Percentiles rank a stretch among this genome's conserved stretches.
Evolutionary conservation across 2,797 vertebrate species (phyloP).

Genomic region (Acrossocheilus wenchowensis): DNA sequence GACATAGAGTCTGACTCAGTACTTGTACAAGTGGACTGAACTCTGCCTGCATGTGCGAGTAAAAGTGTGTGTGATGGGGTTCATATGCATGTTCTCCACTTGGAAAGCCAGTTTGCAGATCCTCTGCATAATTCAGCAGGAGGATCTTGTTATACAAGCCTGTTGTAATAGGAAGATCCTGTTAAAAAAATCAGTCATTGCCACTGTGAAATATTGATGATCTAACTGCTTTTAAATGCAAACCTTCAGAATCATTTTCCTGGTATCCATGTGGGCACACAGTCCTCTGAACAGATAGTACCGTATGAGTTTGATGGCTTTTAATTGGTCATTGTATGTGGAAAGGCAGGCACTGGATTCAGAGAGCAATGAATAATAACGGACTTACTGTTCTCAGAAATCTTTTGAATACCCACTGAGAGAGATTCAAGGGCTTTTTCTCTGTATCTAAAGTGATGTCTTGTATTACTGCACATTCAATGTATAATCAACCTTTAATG

Average conservation of each 20-base stretch:
- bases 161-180: constrained; percentile 67
- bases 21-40: background rate
- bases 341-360: background rate
- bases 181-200: constrained; percentile 71
- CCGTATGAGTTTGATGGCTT: constrained; percentile 55
- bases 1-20: background rate
- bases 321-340: constrained; percentile 52
- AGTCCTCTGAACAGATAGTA: constrained; percentile 48
- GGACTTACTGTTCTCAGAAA: background rate
- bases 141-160: constrained; percentile 74
- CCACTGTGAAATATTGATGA: constrained; percentile 73
- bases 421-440: background rate
- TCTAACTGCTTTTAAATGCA: constrained; percentile 70
- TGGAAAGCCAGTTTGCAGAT: constrained; percentile 57
- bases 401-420: background rate
- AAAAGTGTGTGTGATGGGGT: constrained; percentile 34
- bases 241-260: constrained; percentile 64
- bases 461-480: background rate
- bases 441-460: background rate
- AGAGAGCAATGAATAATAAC: background rate
- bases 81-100: constrained; percentile 51
- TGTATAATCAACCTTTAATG: background rate
- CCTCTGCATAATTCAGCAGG: constrained; percentile 77
- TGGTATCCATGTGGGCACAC: constrained; percentile 54
- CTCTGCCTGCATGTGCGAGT: constrained; percentile 3